These are phyloP conservation scores for Cryptus armator DNA, from an alignment of 2,888 invertebrate species.

Conservation along the genomic window DNA sequence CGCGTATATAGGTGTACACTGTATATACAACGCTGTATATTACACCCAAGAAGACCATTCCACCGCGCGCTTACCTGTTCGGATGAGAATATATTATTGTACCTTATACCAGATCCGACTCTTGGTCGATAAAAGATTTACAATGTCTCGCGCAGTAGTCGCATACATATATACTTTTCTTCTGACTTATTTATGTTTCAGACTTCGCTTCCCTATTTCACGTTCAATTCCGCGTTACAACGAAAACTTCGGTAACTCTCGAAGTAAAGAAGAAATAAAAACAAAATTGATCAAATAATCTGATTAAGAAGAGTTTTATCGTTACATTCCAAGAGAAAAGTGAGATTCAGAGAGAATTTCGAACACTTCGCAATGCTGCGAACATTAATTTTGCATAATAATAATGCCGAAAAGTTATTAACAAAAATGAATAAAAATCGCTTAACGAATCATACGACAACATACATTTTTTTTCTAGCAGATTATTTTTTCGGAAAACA, in stretches of 20 bases:
- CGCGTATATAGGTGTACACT: background rate
- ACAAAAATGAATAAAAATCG: no score
- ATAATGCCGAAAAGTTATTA: no score
- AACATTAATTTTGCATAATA: no score
- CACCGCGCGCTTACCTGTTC: slow-evolving; percentile 2
- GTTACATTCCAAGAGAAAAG: no score
- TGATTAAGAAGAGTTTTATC: no score
- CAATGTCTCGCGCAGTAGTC: slow-evolving; percentile 4
- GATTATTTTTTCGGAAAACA: no score
- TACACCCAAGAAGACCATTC: background rate
- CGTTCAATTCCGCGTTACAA: background rate
- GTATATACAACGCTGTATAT: background rate
- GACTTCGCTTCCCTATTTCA: no score
- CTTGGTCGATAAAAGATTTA: background rate
- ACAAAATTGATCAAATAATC: no score
- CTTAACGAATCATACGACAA: no score
- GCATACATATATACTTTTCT: background rate
- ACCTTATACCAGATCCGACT: slow-evolving; percentile 13
- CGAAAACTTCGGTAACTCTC: background rate
- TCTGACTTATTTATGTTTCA: background rate
- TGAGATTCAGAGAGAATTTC: no score
- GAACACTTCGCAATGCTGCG: no score
- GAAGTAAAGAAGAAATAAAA: background rate
- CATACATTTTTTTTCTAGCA: no score
- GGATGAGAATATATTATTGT: slow-evolving; percentile 7